Evolutionary conservation across 35 echinoderm and acorn worm species (phyloP), one percentile per base, ranked within the genome.

Genomic region (Holothuria glaberrima): DNA sequence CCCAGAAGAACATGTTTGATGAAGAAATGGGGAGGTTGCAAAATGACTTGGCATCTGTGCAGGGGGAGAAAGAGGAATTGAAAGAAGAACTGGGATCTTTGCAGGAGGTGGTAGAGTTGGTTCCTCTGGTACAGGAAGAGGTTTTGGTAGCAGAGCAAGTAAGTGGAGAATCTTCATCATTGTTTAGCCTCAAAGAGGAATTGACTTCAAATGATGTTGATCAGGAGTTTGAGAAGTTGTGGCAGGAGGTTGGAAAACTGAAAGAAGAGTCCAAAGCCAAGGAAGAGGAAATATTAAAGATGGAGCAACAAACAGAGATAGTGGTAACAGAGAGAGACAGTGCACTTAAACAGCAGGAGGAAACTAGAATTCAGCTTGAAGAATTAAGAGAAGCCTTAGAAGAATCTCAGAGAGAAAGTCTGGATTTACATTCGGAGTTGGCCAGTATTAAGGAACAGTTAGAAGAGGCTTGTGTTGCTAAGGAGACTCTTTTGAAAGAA

Each of bases 391-490:
- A 64, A 69, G 38, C 25, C 41, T 28, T 71, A 59, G 58, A 69
- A n/a, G 65, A 69, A 71, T 46, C 16, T 38, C 59, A 87, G n/a
- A 36, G 21, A 18, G 93, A 94, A 34, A 73, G 29, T 50, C 30
- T 67, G 22, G 61, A 71, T 65, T 56, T 80, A 31, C 68, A 91
- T 35, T 33, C 75, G 9, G 89, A 91, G 85, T 41, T 86, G n/a
- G 58, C 54, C 24, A 65, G 28, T 27, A 17, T 91, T 9, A 94
- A 91, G 90, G 74, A 80, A 32, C 83, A 88, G 41, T 38, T 90
- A 18, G 88, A 94, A 58, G 80, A 94, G 27, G 74, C 85, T 41
- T 79, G 88, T 71, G 57, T 66, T 64, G 74, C 73, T 80, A 61
- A 80, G 80, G 80, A 69, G 17, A 4, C 17, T 26, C 7, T 48